Base-by-base conservation (phyloP, 2,113 vertebrate species). In the Indri indri region DNA sequence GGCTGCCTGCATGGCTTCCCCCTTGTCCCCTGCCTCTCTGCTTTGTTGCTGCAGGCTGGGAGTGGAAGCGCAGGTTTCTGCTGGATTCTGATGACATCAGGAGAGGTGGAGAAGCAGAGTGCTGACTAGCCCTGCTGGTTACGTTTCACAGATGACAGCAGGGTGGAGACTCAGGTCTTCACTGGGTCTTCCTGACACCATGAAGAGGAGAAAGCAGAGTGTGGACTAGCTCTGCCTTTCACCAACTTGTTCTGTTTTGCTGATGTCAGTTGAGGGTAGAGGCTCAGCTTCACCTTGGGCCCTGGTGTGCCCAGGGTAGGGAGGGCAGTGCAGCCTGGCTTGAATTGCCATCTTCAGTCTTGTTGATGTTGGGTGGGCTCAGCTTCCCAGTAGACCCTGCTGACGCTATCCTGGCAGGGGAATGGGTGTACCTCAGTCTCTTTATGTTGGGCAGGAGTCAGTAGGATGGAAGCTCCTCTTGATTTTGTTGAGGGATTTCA, bases 291-390 rank as follows among this genome's bases (percentile, higher is more conserved):
- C 18, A 50, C 12, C 4, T 4, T 17, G 40, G 42, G n/a, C 6
- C 10, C 8, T 32, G n/a, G 1, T 8, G 25, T 2, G 0, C 18
- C 37, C 14, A 1, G 1, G 0, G 7, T 20, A 32, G 74, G 40
- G 2, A 3, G 25, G n/a, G n/a, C n/a, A 59, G 52, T n/a, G 57
- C 22, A 63, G 54, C 27, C 65, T 65, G 45, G 8, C 27, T n/a
- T 27, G 30, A 3, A 65, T 13, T 7, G 3, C 23, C 2, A 11
- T 52, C 20, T 22, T 90, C 1, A 16, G 6, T 45, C n/a, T 32
- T 76, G 17, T 3, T 50, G 5, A 61, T 17, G 54, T 50, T 18
- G 45, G 68, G 45, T 3, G 34, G 50, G 45, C 61, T 73, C 20
- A 76, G 42, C 54, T 86, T 65, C 20, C 54, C 18, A 11, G 13